Evolutionary conservation across 2,113 vertebrate species (phyloP), one percentile per base, ranked within the genome.

Genomic region (Talpa occidentalis): DNA sequence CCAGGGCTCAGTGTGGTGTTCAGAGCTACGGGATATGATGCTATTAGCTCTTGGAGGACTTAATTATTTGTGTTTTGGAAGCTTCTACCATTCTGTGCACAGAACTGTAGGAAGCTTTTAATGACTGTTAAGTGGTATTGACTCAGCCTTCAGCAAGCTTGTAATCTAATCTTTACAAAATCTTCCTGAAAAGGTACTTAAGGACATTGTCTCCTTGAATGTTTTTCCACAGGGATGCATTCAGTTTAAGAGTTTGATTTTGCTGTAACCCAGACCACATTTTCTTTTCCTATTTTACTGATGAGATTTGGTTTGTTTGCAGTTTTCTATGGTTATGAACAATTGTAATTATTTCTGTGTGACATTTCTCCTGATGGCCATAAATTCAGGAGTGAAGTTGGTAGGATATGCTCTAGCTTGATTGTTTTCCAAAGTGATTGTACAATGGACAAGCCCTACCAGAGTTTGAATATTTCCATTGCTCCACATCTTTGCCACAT

Each of bases 301-400:
- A 47, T 82, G 76, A 14, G 85, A 86, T 91, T 88, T 74, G 60
- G 15, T 4, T 52, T 78, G 67, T 62, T 82, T 47, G 70, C 26
- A 62, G 30, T 62, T 93, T 91, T 79, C 40, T 92, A 12, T 80
- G 52, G 56, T n/a, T 94, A n/a, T 49, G 76, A 90, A 72, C 70
- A 78, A 11, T 76, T 89, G 30, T 59, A 14, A 56, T 6, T 74
- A 17, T 72, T 14, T 86, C n/a, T 26, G 28, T 15, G 62, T 49
- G 42, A 28, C 8, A 17, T 16, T 54, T 56, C 35, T 79, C 52
- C 9, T 6, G 15, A 2, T 89, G 47, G 79, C 42, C n/a, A 24
- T 78, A 70, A 87, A 52, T n/a, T 91, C 42, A 54, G 81, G 35
- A 52, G 8, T 66, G 56, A 35, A 67, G 22, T 81, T 87, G 26